phyloP scores from a whole-genome alignment of 2,113 vertebrate species.

The Thryonomys swinderianus region DNA sequence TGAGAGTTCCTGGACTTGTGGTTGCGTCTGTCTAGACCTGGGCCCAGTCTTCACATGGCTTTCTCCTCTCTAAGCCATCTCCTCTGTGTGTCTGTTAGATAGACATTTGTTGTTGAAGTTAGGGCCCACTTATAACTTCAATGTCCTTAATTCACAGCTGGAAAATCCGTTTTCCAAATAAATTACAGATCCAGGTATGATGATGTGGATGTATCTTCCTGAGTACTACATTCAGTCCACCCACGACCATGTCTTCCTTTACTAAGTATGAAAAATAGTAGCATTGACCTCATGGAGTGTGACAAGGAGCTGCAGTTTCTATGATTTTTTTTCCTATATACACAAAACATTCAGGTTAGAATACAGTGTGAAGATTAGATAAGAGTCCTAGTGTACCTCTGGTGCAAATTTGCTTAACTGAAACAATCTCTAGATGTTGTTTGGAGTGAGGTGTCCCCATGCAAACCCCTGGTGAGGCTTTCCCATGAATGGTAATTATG shows the following conservation, averaged over 20 bases:
- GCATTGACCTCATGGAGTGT: not conserved
- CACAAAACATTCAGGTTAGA: not conserved
- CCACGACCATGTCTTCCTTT: not conserved
- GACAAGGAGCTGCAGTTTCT: not conserved
- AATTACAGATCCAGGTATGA: not conserved
- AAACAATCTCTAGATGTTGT: not conserved
- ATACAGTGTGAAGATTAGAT: not conserved
- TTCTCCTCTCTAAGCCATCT: not conserved
- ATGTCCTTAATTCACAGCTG: not conserved
- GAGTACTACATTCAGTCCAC: too few species aligned
- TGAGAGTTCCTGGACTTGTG: not conserved
- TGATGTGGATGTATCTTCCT: too few species aligned
- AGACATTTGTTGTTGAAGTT: not conserved
- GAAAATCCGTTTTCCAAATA: not conserved
- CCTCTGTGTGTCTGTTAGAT: not conserved
- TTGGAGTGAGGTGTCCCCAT: not conserved
- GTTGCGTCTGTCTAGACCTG: not conserved
- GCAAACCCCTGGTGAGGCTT: rapidly evolving
- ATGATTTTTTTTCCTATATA: not conserved
- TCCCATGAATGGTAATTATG: rapidly evolving
- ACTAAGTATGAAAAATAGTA: not conserved
- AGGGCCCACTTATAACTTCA: not conserved
- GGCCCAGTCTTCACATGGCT: rapidly evolving
- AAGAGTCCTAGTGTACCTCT: not conserved
- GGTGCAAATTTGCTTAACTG: not conserved